These are phyloP conservation scores for Hemiprocne comata DNA, from an alignment of 2,113 vertebrate genomes.

Conservation along the genomic window DNA sequence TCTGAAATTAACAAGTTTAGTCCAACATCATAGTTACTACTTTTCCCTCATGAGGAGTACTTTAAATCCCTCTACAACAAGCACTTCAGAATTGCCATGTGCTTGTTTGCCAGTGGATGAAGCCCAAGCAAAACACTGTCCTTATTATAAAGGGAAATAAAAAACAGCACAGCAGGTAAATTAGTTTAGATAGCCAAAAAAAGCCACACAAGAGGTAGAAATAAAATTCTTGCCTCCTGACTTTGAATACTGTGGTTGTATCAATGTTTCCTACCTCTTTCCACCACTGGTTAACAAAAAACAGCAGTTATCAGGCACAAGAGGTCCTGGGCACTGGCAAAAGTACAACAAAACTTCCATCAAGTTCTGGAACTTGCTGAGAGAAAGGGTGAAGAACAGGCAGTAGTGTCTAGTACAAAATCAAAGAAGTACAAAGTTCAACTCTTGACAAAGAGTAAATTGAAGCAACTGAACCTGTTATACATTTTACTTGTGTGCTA, in stretches of 20 bases:
- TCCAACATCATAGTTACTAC: background rate
- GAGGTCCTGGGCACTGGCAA: background rate
- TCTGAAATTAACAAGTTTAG: background rate
- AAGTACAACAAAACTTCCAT: background rate
- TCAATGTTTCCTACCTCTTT: background rate
- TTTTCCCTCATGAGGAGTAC: fast-evolving
- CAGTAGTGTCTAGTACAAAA: background rate
- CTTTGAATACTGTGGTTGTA: background rate
- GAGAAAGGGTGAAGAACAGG: background rate
- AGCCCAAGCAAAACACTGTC: background rate
- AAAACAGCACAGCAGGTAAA: background rate
- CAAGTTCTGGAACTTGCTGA: background rate
- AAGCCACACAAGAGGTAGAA: background rate
- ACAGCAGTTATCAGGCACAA: fast-evolving
- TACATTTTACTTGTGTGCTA: fast-evolving
- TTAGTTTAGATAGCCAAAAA: background rate
- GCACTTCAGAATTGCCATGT: background rate
- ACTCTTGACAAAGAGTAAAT: background rate
- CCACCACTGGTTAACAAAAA: background rate
- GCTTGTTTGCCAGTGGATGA: background rate
- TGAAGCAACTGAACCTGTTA: background rate
- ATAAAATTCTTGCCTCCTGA: background rate
- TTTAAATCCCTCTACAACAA: background rate
- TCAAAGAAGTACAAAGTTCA: background rate
- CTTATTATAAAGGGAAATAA: background rate